A percentile compares a stretch with the other conserved stretches of the same genome.
phyloP scores from a whole-genome alignment of 2,888 invertebrate species.

The Hymenopus coronatus region DNA sequence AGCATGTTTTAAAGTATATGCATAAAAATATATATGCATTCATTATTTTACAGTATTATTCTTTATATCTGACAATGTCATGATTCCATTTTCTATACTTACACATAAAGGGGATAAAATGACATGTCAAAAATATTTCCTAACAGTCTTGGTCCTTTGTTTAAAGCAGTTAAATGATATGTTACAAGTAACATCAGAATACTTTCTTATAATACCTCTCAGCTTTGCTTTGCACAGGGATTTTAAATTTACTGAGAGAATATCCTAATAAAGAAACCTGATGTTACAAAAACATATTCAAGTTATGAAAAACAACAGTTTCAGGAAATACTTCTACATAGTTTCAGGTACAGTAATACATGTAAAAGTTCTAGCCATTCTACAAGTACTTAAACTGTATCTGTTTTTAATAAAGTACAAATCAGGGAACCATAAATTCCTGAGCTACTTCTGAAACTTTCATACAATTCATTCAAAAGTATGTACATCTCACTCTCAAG shows the following conservation, averaged over 20 bases:
- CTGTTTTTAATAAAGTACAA: not conserved
- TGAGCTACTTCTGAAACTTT: not conserved
- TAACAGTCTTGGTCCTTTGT: slow-evolving; percentile 26
- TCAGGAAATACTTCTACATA: not conserved
- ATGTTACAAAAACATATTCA: slow-evolving; percentile 2
- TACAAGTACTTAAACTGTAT: not conserved
- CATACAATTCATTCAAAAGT: not conserved
- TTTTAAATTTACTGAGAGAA: not conserved
- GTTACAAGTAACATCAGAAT: not conserved
- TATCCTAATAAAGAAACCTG: not conserved
- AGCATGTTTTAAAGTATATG: not conserved
- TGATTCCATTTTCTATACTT: not conserved
- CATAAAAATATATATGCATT: not conserved
- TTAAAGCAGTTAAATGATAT: not conserved
- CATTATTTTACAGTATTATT: not conserved
- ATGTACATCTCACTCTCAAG: not conserved
- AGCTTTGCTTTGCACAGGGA: slow-evolving; percentile 34
- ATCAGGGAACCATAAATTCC: not conserved
- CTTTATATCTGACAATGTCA: not conserved
- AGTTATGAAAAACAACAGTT: not conserved
- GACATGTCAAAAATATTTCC: slow-evolving; percentile 12
- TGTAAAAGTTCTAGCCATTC: not conserved
- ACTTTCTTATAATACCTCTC: slow-evolving; percentile 2
- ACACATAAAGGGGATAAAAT: slow-evolving; percentile 1
- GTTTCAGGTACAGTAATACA: not conserved